Evolutionary conservation across 2,797 vertebrate genomes (phyloP).

Genomic region (Mareca strepera): DNA sequence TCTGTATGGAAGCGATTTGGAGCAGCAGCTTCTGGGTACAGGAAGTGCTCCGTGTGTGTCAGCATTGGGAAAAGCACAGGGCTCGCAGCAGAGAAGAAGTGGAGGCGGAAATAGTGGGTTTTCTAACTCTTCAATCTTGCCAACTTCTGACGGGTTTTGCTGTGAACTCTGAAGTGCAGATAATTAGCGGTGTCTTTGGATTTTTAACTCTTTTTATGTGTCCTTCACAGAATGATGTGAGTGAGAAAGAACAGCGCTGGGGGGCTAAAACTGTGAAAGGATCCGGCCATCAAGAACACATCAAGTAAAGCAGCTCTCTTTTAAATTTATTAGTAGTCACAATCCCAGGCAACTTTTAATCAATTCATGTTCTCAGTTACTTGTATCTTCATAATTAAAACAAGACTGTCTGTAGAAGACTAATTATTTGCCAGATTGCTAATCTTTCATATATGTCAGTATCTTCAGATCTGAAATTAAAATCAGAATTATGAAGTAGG

Average conservation of each 20-base stretch:
- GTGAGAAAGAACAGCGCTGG: conserved; percentile 96
- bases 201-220: background rate
- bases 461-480: background rate
- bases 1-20: background rate
- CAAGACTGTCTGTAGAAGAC: background rate
- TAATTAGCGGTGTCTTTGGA: background rate
- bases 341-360: background rate
- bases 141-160: background rate
- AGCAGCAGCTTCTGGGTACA: background rate
- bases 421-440: conserved; percentile 1
- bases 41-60: background rate
- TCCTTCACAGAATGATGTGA: conserved; percentile 89
- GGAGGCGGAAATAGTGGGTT: background rate
- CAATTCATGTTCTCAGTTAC: background rate
- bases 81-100: background rate
- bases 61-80: background rate
- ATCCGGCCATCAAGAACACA: conserved; percentile 96
- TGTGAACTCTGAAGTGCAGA: background rate
- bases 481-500: background rate
- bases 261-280: conserved; percentile 94
- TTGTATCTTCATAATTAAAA: conserved; percentile 45
- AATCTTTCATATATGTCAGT: background rate
- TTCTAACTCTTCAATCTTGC: background rate
- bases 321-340: conserved; percentile 1
- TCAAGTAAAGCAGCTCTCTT: conserved; percentile 84